phyloP scores from a whole-genome alignment of 2,888 invertebrate genomes.

The Melieria picta region DNA sequence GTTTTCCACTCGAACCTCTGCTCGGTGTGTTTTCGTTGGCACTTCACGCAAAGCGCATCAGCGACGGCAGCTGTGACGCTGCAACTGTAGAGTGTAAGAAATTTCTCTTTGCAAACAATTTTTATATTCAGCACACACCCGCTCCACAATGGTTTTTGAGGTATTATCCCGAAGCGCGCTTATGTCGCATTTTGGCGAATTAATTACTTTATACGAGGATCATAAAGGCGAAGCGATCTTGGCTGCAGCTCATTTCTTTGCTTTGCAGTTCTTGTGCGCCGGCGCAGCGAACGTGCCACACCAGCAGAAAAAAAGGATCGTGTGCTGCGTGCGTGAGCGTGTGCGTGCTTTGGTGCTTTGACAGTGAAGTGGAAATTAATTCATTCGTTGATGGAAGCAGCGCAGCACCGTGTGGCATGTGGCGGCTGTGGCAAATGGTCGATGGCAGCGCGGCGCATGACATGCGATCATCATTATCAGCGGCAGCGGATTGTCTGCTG shows the following conservation, averaged over 20 bases:
- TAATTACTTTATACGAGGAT: slow-evolving; percentile 58
- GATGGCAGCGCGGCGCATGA: slow-evolving; percentile 26
- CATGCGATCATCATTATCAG: slow-evolving; percentile 22
- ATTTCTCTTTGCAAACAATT: too few species aligned
- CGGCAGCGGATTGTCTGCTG: slow-evolving; percentile 31
- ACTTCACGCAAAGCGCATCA: too few species aligned
- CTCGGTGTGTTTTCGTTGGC: too few species aligned
- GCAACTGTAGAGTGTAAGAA: too few species aligned
- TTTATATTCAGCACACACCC: too few species aligned
- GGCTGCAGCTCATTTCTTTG: neutral
- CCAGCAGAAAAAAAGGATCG: slow-evolving; percentile 28
- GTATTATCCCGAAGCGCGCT: slow-evolving; percentile 54
- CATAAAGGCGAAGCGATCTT: neutral
- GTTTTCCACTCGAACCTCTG: too few species aligned
- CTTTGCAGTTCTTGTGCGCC: neutral
- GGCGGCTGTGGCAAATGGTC: slow-evolving; percentile 32
- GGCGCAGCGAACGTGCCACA: neutral
- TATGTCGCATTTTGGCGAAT: slow-evolving; percentile 62
- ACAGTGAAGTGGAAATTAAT: slow-evolving; percentile 29
- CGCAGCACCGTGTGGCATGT: slow-evolving; percentile 25
- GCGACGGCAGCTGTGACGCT: too few species aligned
- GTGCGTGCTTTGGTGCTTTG: slow-evolving; percentile 17
- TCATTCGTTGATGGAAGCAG: slow-evolving; percentile 22
- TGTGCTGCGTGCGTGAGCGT: slow-evolving; percentile 26
- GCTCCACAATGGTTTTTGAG: slow-evolving; percentile 19